phyloP scores from a whole-genome alignment of 2,888 invertebrate genomes.

The Chloroclystis v-ata region DNA sequence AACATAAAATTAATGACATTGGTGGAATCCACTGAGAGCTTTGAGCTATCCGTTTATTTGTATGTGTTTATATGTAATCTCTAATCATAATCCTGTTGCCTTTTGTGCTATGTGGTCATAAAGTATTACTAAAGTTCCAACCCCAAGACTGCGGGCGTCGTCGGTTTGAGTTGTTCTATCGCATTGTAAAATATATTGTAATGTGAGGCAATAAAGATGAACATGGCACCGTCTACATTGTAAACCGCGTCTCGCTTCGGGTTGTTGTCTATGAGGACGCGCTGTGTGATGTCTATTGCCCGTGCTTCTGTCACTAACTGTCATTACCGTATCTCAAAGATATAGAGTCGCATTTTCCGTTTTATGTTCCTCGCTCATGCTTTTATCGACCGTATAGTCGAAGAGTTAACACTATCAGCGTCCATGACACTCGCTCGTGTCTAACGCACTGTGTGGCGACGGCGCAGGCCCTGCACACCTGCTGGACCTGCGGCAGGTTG shows the following conservation, averaged over 20 bases:
- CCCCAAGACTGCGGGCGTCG: no score
- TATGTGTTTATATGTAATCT: no score
- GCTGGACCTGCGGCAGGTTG: no score
- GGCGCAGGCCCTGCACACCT: no score
- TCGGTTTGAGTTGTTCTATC: not conserved
- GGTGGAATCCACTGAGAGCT: no score
- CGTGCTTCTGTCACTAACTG: conserved; percentile 52
- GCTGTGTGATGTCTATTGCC: conserved; percentile 57
- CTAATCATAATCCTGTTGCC: no score
- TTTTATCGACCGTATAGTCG: conserved; percentile 6
- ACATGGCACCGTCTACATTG: conserved; percentile 15
- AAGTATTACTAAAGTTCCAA: not conserved
- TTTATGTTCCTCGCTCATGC: conserved; percentile 14
- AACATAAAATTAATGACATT: no score
- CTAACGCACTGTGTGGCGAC: no score
- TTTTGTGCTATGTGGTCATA: not conserved
- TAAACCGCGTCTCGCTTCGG: conserved; percentile 46
- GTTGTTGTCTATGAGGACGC: conserved; percentile 64
- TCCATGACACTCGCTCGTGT: no score
- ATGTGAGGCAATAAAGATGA: not conserved
- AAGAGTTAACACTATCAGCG: no score
- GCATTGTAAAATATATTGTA: conserved; percentile 1
- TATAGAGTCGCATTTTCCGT: conserved; percentile 21
- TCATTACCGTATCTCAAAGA: conserved; percentile 18
- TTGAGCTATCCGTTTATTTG: no score